Base-by-base conservation (phyloP, 2,797 vertebrate species). In the Cichlasoma orientale region DNA sequence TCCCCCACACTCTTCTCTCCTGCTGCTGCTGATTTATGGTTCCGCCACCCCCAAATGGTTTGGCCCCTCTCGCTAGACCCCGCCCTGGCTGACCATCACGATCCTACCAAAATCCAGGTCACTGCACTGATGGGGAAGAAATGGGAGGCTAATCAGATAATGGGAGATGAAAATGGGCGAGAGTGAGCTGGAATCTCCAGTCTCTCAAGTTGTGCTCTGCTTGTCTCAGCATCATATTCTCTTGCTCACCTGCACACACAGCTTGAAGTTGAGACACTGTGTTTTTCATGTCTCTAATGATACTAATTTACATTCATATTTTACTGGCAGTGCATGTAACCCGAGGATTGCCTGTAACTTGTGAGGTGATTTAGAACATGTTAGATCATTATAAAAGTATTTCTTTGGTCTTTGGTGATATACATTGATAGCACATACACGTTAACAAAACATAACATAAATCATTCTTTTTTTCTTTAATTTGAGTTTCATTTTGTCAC, bases 91-190 rank as follows among this genome's bases (percentile, higher is more conserved):
- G 93, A 92, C 92, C 90, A 52, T 93, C 94, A 91, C 94, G 85
- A 93, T 94, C 92, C 94, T 79, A 79, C 92, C 87, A 83, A 95
- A 97, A 97, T 95, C 90, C 96, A 96, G 97, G 97, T 97, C 97
- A 96, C 92, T 94, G 94, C 92, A 90, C 95, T 96, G 96, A 97
- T 97, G 95, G 96, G 96, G 95, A 96, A 95, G 95, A 96, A 97
- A 97, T 97, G 95, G 95, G 96, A 96, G 94, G 96, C 96, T 97
- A 97, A 97, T 97, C 97, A 97, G 96, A 96, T 96, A 96, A 95
- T 96, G 94, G 96, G 94, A 95, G 95, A 93, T 95, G 95, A 95
- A 95, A 96, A 96, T 92, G 94, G 94, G 93, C 83, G 83, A 94
- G 93, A 94, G 95, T 92, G 89, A 93, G 89, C 92, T 25, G 89